phyloP scores from a whole-genome alignment of 2,888 invertebrate genomes.

The Thymelicus sylvestris region DNA sequence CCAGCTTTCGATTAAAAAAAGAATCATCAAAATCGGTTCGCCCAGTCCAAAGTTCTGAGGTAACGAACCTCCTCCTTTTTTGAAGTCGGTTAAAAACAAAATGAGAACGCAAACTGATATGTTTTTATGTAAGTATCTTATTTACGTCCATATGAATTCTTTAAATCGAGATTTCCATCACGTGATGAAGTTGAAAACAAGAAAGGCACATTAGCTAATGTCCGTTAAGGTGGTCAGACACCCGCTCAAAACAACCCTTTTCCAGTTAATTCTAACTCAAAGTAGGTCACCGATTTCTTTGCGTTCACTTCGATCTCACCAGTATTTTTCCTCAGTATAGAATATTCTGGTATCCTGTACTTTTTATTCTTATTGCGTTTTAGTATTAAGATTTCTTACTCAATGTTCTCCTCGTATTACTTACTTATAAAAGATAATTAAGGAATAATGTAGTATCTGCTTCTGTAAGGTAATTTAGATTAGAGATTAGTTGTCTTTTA shows the following conservation, averaged over 20 bases:
- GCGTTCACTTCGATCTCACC: constrained; percentile 29
- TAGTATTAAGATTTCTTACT: constrained; percentile 35
- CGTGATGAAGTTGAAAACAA: constrained; percentile 17
- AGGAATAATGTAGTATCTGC: constrained; percentile 28
- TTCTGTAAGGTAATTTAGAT: constrained; percentile 46
- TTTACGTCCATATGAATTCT: too few species aligned
- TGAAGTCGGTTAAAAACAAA: too few species aligned
- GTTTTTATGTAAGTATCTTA: neutral
- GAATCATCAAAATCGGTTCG: too few species aligned
- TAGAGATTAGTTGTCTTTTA: constrained; percentile 51
- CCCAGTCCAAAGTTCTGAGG: too few species aligned
- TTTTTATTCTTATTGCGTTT: constrained; percentile 23
- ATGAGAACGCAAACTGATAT: neutral
- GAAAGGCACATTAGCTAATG: constrained; percentile 34
- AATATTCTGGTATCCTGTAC: constrained; percentile 23
- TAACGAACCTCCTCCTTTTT: too few species aligned
- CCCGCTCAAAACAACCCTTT: constrained; percentile 34
- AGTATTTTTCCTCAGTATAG: constrained; percentile 23
- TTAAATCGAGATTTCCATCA: neutral
- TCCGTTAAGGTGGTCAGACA: constrained; percentile 31
- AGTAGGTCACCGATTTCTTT: constrained; percentile 38
- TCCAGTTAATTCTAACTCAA: constrained; percentile 33
- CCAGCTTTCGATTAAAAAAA: too few species aligned
- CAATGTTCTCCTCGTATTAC: constrained; percentile 17
- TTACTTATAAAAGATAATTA: constrained; percentile 28